Evolutionary conservation across 2,113 vertebrate genomes (phyloP), one percentile per base, ranked within the genome.

Genomic region (Ictalurus punctatus): DNA sequence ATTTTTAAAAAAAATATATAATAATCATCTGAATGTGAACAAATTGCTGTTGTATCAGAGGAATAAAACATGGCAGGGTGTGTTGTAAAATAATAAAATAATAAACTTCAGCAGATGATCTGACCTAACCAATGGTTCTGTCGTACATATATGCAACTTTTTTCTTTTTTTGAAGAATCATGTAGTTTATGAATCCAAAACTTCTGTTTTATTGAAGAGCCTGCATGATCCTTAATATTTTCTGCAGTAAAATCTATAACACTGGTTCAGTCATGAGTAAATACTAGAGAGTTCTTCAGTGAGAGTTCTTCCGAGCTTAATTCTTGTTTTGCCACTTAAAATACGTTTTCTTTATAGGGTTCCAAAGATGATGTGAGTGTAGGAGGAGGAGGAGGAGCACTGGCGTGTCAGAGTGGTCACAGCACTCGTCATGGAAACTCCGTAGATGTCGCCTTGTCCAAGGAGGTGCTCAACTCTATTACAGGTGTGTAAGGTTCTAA

Each of bases 401-500:
- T 76, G 4, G 95, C 96, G 89, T 95, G 92, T 89, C 96, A 96
- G 89, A 91, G 89, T 23, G 86, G 93, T 30, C 92, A 96, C 59
- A 95, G 96, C 81, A 95, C 96, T 94, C 97, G 97, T 79, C 97
- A 97, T 81, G 97, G 96, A 25, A 97, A 97, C 94, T 98, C 98
- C 7, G 96, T 98, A 90, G 98, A 99, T 89, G 97, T 97, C 0
- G 98, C 98, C 34, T 99, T 99, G 92, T 99, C 98, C 92, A 99
- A 99, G 95, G 98, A 99, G 93, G 97, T 99, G 48, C 96, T 99
- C 88, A 99, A 99, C 95, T 99, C 98, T 52, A 99, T 99, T 94
- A 97, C 98, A 97, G 98, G 98, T 99, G 96, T 7, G 14, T 6
- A 6, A 17, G 27, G 84, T 25, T 59, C 7, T 80, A 83, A 73